Evolutionary conservation across 2,797 vertebrate species (phyloP).

Genomic region (Chrysocyon brachyurus): DNA sequence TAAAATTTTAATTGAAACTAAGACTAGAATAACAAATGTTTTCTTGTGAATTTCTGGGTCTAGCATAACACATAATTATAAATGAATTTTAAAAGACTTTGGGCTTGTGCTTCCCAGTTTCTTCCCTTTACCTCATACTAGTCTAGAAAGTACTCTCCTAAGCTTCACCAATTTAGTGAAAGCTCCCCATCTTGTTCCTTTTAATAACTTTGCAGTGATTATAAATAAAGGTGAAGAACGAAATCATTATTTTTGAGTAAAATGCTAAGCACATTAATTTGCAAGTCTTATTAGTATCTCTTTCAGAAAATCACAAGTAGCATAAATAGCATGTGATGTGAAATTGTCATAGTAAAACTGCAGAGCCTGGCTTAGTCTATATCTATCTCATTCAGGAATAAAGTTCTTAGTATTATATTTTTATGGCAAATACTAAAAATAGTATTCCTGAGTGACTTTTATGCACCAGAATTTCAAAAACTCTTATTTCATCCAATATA

Average conservation of each 20-base stretch:
- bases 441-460: slow-evolving; percentile 20
- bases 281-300: slow-evolving; percentile 80
- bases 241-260: slow-evolving; percentile 86
- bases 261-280: slow-evolving; percentile 85
- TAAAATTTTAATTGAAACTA: slow-evolving; percentile 59
- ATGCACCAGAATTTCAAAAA: background rate
- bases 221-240: slow-evolving; percentile 80
- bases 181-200: slow-evolving; percentile 65
- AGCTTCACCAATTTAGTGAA: slow-evolving; percentile 63
- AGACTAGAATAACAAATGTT: background rate
- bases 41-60: background rate
- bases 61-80: slow-evolving; percentile 4
- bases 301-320: slow-evolving; percentile 85
- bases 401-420: background rate
- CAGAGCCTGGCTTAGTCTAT: slow-evolving; percentile 28
- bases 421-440: slow-evolving; percentile 39
- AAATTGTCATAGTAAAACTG: slow-evolving; percentile 66
- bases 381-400: background rate
- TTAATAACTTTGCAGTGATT: slow-evolving; percentile 82
- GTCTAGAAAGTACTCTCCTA: slow-evolving; percentile 65
- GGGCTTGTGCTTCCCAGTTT: slow-evolving; percentile 43
- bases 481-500: background rate
- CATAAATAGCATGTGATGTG: slow-evolving; percentile 73
- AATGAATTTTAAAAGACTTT: slow-evolving; percentile 62
- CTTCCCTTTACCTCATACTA: slow-evolving; percentile 67